phyloP scores from a whole-genome alignment of 2,113 vertebrate species.

The Clarias macrocephalus region DNA sequence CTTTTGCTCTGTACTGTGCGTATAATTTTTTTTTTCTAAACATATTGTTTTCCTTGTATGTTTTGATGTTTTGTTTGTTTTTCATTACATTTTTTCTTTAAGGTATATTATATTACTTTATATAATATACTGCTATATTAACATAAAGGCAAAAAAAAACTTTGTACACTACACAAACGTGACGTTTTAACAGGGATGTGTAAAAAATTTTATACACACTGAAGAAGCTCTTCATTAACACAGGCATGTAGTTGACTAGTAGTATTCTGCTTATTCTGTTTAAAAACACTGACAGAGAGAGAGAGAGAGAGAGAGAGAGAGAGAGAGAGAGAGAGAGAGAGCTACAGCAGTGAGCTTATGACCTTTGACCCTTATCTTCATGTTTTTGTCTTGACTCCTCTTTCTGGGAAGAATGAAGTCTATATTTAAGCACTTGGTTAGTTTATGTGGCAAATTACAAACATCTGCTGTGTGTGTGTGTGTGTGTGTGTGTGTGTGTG shows the following conservation, averaged over 20 bases:
- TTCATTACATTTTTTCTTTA: too few relatives aligned
- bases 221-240: neutral
- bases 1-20: too few relatives aligned
- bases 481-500: neutral
- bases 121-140: too few relatives aligned
- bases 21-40: too few relatives aligned
- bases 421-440: constrained; percentile 25
- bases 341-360: neutral
- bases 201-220: neutral
- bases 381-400: constrained; percentile 13
- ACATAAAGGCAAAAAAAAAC: neutral
- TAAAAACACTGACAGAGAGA: neutral
- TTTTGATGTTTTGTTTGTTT: too few relatives aligned
- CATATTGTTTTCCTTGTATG: too few relatives aligned
- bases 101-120: too few relatives aligned
- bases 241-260: neutral
- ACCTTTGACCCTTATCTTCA: constrained; percentile 1
- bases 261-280: neutral
- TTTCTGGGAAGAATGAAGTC: constrained; percentile 32
- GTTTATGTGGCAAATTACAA: constrained; percentile 29
- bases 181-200: neutral
- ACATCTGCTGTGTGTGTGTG: constrained; percentile 30
- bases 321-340: neutral
- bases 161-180: neutral
- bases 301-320: neutral